Evolutionary conservation across 2,113 vertebrate genomes (phyloP).

Genomic region (Bungarus multicinctus): DNA sequence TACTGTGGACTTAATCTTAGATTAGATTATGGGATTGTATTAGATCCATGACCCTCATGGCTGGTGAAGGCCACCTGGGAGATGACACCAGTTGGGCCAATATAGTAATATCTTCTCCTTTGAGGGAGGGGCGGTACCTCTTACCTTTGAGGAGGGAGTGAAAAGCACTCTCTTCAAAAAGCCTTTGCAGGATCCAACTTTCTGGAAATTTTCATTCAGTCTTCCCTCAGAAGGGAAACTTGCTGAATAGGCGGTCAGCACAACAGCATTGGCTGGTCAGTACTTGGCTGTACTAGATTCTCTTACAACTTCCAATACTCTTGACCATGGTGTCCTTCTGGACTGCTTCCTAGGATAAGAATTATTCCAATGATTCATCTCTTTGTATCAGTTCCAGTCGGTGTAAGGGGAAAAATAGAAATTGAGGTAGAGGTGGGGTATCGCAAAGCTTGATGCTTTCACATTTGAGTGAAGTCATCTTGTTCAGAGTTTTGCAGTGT

Average conservation of each 20-base stretch:
- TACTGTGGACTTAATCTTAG: background rate
- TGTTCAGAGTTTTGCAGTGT: no score
- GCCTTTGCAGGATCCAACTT: background rate
- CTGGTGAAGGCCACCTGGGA: background rate
- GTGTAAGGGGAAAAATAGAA: background rate
- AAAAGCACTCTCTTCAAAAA: background rate
- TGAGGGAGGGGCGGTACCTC: background rate
- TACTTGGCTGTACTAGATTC: background rate
- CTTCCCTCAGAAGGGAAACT: background rate
- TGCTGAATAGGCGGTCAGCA: background rate
- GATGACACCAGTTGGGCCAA: background rate
- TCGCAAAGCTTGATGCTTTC: background rate
- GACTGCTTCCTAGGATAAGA: background rate
- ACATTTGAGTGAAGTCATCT: background rate
- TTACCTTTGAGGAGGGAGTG: background rate
- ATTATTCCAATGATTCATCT: background rate
- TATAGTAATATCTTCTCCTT: background rate
- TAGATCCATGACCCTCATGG: background rate
- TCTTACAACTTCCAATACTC: background rate
- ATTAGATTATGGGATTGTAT: background rate
- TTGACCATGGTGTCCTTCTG: background rate
- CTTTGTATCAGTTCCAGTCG: background rate
- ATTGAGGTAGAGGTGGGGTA: background rate
- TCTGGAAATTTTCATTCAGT: background rate
- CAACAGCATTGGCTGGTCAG: background rate